Evolutionary conservation across 2,797 vertebrate species (phyloP), one percentile per base, ranked within the genome.

Genomic region (Cyprinodon diabolis): DNA sequence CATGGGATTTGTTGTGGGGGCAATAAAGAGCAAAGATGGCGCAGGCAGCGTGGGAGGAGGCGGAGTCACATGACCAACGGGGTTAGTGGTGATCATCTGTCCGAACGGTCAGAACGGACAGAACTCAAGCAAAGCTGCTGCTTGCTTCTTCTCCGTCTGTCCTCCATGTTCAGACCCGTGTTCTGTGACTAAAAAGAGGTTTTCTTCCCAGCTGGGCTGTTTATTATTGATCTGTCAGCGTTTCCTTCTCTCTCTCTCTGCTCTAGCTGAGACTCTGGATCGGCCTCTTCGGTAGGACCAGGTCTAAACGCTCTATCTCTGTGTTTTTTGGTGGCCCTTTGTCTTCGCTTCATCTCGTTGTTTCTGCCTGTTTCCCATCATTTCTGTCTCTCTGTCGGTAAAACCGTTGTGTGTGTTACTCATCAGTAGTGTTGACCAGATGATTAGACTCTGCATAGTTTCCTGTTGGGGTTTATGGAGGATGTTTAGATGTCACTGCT

Each of bases 201-300:
- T 49, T 12, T 14, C 77, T 69, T 30, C 85, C 60, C 65, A 30
- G 4, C 71, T 79, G 49, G 78, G 45, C 3, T 72, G 51, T 76
- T 72, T 85, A 17, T 55, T 55, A 85, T 30, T 77, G 30, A 10
- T 66, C 80, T 80, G 72, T 88, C 49, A 85, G 72, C 81, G 48
- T 84, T 78, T 90, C 77, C 84, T 82, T 87, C 66, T 89, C 83
- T 80, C 71, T 89, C 37, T 81, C 82, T 83, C 80, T 48, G 68
- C 84, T 78, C 84, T 90, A 94, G 93, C 91, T 89, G 92, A 95
- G 76, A 91, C 91, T 84, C 23, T 95, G 94, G 94, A 95, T 85
- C 92, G 87, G 81, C 91, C 88, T 88, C 86, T 93, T 91, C 90
- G 93, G 94, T 95, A 95, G 93, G 94, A 93, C 72, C 86, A 85